Conservation (phyloP, 37 sponge, comb jelly and placozoan genomes). For the Crambe crambe region DNA sequence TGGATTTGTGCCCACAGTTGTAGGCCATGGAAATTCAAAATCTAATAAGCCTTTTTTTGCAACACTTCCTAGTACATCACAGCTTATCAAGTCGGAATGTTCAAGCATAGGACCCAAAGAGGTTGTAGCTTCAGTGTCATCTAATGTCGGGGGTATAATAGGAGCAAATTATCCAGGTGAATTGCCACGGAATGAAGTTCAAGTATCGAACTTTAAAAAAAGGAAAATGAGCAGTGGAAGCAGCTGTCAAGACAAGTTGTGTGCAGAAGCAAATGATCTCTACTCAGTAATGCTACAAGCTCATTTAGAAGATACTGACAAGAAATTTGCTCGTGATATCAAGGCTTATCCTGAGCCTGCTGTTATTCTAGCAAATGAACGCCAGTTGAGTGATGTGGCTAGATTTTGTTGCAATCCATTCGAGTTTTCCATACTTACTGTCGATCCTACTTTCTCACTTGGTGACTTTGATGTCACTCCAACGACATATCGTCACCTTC, state of each 20-base stretch:
- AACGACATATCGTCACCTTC: conserved; percentile 29
- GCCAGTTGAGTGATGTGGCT: conserved; percentile 10
- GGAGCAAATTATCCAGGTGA: neutral
- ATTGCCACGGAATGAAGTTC: neutral
- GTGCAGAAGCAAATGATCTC: neutral
- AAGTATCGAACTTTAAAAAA: neutral
- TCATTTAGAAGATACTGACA: neutral
- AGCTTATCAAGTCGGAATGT: too few species aligned
- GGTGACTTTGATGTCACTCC: conserved; percentile 47
- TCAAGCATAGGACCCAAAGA: too few species aligned
- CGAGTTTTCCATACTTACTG: neutral
- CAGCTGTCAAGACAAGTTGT: too few species aligned
- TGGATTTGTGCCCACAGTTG: too few species aligned
- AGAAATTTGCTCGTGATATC: conserved; percentile 18
- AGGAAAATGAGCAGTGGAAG: neutral
- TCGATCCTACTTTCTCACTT: conserved; percentile 28
- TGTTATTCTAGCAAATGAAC: conserved; percentile 9
- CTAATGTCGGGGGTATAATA: too few species aligned
- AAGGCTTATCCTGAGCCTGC: conserved; percentile 35
- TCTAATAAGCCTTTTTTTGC: too few species aligned
- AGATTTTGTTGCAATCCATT: conserved; percentile 10
- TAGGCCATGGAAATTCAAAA: too few species aligned
- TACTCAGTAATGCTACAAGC: conserved; percentile 4
- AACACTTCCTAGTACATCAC: too few species aligned
- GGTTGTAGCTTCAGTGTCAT: too few species aligned